phyloP scores from a whole-genome alignment of 2,113 vertebrate genomes.

The Corythaeola cristata region DNA sequence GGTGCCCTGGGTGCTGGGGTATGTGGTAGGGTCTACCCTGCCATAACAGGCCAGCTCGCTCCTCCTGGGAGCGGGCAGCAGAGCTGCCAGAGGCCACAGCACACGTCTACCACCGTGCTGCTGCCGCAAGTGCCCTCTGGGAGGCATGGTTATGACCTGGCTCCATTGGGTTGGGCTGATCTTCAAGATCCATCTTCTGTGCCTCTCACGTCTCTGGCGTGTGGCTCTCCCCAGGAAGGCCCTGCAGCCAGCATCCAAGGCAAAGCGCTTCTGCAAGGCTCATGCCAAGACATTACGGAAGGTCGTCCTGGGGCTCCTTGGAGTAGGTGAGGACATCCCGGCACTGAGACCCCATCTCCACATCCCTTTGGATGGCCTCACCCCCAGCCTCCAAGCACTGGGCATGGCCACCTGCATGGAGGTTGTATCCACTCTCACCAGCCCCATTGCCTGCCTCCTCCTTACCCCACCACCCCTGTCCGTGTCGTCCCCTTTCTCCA shows the following conservation, averaged over 20 bases:
- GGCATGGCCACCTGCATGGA: accelerated
- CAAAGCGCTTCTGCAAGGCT: constrained; percentile 35
- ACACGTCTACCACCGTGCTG: neutral
- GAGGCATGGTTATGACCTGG: neutral
- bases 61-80: neutral
- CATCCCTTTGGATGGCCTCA: neutral
- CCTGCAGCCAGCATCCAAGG: neutral
- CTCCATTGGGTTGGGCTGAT: neutral
- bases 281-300: constrained; percentile 19
- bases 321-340: constrained; percentile 57
- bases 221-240: constrained; percentile 57
- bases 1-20: neutral
- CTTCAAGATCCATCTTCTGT: neutral
- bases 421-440: neutral
- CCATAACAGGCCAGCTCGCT: neutral
- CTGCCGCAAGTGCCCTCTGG: neutral
- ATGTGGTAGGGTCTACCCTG: neutral
- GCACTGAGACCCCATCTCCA: neutral
- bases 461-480: neutral
- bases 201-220: neutral
- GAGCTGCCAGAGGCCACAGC: neutral
- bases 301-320: constrained; percentile 50
- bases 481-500: neutral
- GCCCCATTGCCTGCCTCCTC: neutral
- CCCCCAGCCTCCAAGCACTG: neutral